Conservation (phyloP, 2,113 vertebrate species). For the Hippocampus zosterae region DNA sequence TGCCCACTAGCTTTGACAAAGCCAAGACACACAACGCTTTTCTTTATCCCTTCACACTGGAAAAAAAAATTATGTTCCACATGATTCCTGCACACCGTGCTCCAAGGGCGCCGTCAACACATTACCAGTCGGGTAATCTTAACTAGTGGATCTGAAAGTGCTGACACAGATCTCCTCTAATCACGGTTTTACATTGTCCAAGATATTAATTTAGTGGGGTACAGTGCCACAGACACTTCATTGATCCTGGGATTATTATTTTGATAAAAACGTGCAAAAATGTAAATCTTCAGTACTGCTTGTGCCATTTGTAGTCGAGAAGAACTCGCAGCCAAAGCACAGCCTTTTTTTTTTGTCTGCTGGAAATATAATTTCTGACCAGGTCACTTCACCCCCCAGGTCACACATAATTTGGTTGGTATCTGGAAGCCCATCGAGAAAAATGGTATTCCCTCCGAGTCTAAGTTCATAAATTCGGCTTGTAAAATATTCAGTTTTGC, state of each 20-base stretch:
- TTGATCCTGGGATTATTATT: not conserved
- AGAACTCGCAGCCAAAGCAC: not conserved
- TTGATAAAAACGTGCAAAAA: not conserved
- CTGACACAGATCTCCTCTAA: not conserved
- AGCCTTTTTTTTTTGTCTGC: not conserved
- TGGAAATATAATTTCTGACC: not conserved
- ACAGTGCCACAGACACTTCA: not conserved
- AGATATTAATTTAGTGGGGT: not conserved
- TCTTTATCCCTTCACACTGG: not conserved
- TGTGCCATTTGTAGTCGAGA: not conserved
- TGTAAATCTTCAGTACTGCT: not conserved
- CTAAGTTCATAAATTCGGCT: constrained; percentile 13
- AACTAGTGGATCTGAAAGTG: not conserved
- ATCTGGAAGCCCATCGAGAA: not conserved
- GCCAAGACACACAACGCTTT: not conserved
- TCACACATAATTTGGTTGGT: not conserved
- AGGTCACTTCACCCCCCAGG: not conserved
- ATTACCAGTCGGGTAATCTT: not conserved
- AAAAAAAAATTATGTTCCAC: not conserved
- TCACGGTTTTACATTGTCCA: not conserved
- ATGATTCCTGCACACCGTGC: not conserved
- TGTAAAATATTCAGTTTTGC: not conserved
- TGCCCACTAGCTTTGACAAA: constrained; percentile 6
- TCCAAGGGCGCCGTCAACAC: not conserved
- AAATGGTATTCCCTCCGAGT: not conserved